Evolutionary conservation across 2,797 vertebrate genomes (phyloP), one percentile per base, ranked within the genome.

Genomic region (Podarcis siculus): DNA sequence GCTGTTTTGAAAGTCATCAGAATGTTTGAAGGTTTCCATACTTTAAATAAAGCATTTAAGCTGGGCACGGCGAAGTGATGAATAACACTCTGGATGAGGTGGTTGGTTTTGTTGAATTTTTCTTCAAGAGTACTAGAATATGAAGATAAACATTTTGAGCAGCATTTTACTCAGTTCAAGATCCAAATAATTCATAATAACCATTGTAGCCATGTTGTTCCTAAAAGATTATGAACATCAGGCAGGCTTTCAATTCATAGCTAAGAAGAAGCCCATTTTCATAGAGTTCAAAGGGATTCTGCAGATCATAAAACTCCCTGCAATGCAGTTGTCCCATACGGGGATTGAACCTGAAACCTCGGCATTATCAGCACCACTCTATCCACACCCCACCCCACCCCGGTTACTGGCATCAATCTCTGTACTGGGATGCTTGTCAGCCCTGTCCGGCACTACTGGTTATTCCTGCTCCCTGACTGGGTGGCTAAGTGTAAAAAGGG

Each of bases 191-290:
- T 73, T 7, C 0, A 83, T 85, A 75, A 21, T 82, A 8, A 19
- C 79, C 19, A 73, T 27, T 21, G 61, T 30, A 35, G n/a, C 78
- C 55, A 78, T 25, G 75, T 7, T 55, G 87, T 93, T 83, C 39
- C 37, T 55, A 78, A 87, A 39, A 49, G 32, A 85, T 67, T 91
- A 89, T 1, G 4, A 82, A 79, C 19, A n/a, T 79, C n/a, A 82
- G 55, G 45, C 83, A 42, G 0, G 4, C 25, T 82, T 87, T 81
- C 67, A 64, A 73, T 72, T 39, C 45, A 71, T 49, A 71, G 5
- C 23, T 76, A 42, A 39, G 45, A 83, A 79, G 19, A 69, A 83
- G 49, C 45, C 81, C 45, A 78, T 79, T 83, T 84, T 61, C 61
- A 15, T 55, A 55, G 49, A 55, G 49, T 55, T 55, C 3, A 1